phyloP scores from a whole-genome alignment of 2,797 vertebrate species.

The Stomatorhinus walkeri region DNA sequence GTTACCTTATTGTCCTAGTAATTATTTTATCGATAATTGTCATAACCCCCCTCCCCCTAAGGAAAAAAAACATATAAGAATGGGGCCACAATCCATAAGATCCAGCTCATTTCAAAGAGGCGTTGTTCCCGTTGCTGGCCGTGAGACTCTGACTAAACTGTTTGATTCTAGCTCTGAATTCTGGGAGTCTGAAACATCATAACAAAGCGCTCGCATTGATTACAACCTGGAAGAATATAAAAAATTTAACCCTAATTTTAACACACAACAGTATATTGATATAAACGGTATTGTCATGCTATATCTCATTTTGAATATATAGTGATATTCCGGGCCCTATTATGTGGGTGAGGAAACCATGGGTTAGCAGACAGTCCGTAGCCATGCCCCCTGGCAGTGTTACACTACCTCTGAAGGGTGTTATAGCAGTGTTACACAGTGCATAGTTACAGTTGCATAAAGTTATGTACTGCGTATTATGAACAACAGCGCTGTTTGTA shows the following conservation, averaged over 20 bases:
- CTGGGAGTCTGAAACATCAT: neutral
- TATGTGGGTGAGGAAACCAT: neutral
- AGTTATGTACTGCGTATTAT: neutral
- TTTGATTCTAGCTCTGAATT: neutral
- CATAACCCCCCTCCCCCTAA: neutral
- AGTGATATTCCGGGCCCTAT: neutral
- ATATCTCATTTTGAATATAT: neutral
- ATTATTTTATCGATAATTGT: neutral
- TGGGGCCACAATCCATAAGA: neutral
- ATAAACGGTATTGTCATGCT: neutral
- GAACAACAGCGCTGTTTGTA: neutral
- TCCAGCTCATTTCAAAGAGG: neutral
- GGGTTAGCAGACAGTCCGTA: neutral
- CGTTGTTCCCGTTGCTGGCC: neutral
- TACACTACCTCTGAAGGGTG: neutral
- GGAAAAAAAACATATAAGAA: neutral
- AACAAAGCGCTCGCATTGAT: neutral
- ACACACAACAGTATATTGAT: neutral
- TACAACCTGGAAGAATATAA: neutral
- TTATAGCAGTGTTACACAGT: neutral
- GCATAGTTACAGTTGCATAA: neutral
- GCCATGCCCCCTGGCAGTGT: neutral
- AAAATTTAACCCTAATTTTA: neutral
- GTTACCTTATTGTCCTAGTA: neutral
- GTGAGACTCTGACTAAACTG: neutral